Evolutionary conservation across 2,113 vertebrate species (phyloP).

Genomic region (Megaceryle torquata): DNA sequence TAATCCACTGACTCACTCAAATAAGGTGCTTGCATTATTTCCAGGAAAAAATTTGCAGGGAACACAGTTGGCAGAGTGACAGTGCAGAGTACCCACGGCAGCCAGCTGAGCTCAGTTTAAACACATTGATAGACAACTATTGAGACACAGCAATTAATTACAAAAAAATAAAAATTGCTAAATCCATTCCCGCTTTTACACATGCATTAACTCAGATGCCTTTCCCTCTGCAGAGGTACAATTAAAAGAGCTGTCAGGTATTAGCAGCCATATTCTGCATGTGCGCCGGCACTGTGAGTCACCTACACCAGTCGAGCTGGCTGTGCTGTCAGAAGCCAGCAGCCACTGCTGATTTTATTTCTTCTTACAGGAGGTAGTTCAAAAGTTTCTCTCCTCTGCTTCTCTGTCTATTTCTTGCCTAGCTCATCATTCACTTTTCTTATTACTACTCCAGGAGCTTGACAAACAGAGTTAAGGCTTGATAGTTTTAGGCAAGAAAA

Average conservation of each 20-base stretch:
- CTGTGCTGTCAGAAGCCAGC: neutral
- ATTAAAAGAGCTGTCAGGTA: neutral
- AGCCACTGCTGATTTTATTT: neutral
- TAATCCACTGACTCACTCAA: neutral
- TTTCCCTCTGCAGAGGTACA: neutral
- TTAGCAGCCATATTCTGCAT: neutral
- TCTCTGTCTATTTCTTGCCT: neutral
- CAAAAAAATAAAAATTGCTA: neutral
- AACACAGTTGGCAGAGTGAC: neutral
- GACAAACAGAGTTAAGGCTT: neutral
- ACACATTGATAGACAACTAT: neutral
- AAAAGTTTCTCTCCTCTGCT: neutral
- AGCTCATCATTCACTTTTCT: neutral
- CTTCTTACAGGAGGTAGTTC: neutral
- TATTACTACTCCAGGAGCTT: accelerated
- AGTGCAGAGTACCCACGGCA: neutral
- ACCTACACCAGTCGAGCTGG: neutral
- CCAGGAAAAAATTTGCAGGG: slow-evolving; percentile 13
- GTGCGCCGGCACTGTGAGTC: neutral
- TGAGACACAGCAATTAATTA: neutral
- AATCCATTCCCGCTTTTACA: neutral
- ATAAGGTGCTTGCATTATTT: slow-evolving; percentile 1
- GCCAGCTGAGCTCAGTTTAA: neutral
- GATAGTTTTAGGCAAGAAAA: neutral
- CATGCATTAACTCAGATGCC: accelerated